Evolutionary conservation across 2,888 invertebrate genomes (phyloP).

Genomic region (Pseudococcus longispinus): DNA sequence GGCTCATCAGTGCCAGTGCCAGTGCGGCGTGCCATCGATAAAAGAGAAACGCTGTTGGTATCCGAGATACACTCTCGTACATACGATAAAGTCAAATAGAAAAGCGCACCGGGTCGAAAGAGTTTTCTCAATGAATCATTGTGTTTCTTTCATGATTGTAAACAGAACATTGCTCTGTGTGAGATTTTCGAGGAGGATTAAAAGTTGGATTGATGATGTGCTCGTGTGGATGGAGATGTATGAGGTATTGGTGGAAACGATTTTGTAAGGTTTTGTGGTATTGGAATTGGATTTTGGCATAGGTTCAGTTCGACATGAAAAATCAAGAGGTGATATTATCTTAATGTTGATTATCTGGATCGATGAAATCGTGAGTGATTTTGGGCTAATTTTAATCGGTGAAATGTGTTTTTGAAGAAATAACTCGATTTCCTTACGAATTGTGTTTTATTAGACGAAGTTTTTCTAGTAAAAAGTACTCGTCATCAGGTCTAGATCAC

Average conservation of each 20-base stretch:
- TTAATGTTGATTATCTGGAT: too few species aligned
- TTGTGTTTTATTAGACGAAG: too few species aligned
- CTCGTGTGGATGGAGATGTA: too few species aligned
- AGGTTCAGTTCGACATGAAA: too few species aligned
- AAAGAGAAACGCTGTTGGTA: slow-evolving; percentile 17
- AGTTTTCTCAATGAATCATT: not conserved
- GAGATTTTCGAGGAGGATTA: not conserved
- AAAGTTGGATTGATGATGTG: not conserved
- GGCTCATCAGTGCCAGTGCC: not conserved
- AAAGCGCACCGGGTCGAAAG: not conserved
- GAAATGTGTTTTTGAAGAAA: too few species aligned
- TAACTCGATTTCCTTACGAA: too few species aligned
- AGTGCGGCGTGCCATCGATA: not conserved
- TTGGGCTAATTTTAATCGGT: too few species aligned
- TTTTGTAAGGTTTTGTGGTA: not conserved
- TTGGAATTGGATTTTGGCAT: too few species aligned
- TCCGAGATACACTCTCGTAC: not conserved
- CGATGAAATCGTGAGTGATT: too few species aligned
- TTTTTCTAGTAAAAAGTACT: too few species aligned
- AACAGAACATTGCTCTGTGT: not conserved
- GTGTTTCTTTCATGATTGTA: not conserved
- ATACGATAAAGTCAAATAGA: not conserved
- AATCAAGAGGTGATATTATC: too few species aligned
- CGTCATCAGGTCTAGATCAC: too few species aligned
- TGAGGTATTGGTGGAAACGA: not conserved